Evolutionary conservation across 2,113 vertebrate genomes (phyloP), one percentile per base, ranked within the genome.

Genomic region (Nestor notabilis): DNA sequence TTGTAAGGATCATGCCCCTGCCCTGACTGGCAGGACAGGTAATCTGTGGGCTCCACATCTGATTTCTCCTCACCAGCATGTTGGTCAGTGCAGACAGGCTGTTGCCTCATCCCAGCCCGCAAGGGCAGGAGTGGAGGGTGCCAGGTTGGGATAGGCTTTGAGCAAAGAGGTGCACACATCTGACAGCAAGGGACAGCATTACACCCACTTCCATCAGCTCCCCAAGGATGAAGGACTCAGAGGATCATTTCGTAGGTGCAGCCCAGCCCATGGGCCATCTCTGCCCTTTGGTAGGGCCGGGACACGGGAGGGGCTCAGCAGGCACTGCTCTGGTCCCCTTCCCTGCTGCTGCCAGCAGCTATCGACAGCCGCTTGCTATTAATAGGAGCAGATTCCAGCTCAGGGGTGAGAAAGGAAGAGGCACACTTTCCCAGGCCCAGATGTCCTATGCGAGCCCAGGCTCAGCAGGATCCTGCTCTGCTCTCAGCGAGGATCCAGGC

Each of bases 351-450:
- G 68, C 89, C 83, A 87, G 60, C 55, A 10, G 61, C 66, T 64
- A 79, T 61, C 3, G 0, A 83, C 66, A 93, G n/a, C 2, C 78
- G 7, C 41, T 25, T 52, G 75, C 92, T 96, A 97, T 96, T 94
- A 96, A 96, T 93, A 96, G 95, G 49, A 90, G 56, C 7, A 10
- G 44, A 96, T 93, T 96, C 93, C 95, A 96, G 71, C 78, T 88
- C 53, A 49, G 25, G 93, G 55, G 49, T 96, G 95, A 96, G 95
- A 96, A 94, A 93, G 68, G 79, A 95, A 81, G 27, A 94, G 29
- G 39, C 43, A 70, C 18, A 0, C 43, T 96, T 97, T 97, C 95
- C 87, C 93, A 96, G 91, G 95, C 78, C 84, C 93, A 86, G 75
- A 89, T 75, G 68, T 90, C 44, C 46, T 50, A 25, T 23, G 19